phyloP scores from a whole-genome alignment of 2,888 invertebrate genomes.

The Seladonia tumulorum region DNA sequence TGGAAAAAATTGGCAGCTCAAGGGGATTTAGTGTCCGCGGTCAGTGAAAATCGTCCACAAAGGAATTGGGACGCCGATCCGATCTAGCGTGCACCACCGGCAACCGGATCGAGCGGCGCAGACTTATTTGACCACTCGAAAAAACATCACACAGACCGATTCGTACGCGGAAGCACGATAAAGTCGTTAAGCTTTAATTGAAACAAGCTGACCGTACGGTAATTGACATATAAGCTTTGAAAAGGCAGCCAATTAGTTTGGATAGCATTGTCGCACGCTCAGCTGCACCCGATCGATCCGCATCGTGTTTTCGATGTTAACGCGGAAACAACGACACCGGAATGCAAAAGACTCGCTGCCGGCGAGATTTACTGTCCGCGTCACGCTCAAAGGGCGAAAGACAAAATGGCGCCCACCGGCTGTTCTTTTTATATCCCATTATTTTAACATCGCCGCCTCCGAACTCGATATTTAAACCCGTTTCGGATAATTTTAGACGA shows the following conservation, averaged over 20 bases:
- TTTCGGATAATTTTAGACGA: not conserved
- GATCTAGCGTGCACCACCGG: constrained; percentile 14
- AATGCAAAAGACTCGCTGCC: constrained; percentile 40
- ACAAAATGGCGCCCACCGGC: not conserved
- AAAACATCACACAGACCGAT: constrained; percentile 40
- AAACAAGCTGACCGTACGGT: constrained; percentile 61
- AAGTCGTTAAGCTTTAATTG: constrained; percentile 58
- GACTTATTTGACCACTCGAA: constrained; percentile 43
- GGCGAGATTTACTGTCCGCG: constrained; percentile 41
- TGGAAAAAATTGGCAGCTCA: not conserved
- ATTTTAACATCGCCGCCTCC: not conserved
- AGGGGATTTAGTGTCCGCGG: not conserved
- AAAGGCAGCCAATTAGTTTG: constrained; percentile 65
- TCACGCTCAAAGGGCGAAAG: not conserved
- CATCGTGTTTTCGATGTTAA: constrained; percentile 40
- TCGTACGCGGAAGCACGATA: constrained; percentile 42
- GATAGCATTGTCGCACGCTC: constrained; percentile 62
- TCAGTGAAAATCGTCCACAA: not conserved
- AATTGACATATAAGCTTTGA: constrained; percentile 65
- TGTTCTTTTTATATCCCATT: constrained; percentile 1
- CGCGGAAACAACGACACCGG: constrained; percentile 33
- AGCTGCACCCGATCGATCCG: constrained; percentile 63
- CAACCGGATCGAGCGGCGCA: not conserved
- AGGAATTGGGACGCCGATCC: constrained; percentile 22
- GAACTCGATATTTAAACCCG: not conserved